Percentiles rank a stretch among this genome's conserved stretches.
Evolutionary conservation across 2,113 vertebrate species (phyloP).

Genomic region (Gadus chalcogrammus): DNA sequence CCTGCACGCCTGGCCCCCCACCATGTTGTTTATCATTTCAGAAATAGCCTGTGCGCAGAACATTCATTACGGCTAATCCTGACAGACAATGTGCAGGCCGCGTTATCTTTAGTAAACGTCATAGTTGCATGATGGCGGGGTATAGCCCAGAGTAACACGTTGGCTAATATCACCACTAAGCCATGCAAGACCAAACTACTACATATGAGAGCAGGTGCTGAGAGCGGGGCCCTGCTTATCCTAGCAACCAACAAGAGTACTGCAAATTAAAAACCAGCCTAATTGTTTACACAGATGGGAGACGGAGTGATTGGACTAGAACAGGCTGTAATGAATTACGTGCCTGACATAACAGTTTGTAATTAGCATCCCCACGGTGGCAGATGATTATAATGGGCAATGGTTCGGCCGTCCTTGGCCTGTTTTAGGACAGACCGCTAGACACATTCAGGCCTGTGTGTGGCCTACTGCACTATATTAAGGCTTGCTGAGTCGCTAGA

Average conservation of each 20-base stretch:
- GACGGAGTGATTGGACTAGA: conserved; percentile 37
- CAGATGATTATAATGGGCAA: conserved; percentile 49
- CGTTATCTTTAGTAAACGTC: conserved; percentile 12
- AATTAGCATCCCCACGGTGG: conserved; percentile 55
- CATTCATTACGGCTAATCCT: conserved; percentile 28
- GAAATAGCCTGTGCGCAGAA: not conserved
- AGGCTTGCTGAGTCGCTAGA: conserved; percentile 43
- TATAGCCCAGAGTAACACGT: not conserved
- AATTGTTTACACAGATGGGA: conserved; percentile 53
- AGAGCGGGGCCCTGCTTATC: conserved; percentile 18
- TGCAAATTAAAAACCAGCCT: conserved; percentile 16
- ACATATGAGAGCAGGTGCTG: conserved; percentile 37
- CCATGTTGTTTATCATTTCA: not conserved
- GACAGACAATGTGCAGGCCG: conserved; percentile 19
- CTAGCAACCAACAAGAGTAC: conserved; percentile 19
- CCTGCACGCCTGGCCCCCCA: not conserved
- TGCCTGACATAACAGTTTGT: conserved; percentile 41
- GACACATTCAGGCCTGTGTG: conserved; percentile 52
- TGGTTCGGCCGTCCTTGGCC: conserved; percentile 41
- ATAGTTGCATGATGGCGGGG: not conserved
- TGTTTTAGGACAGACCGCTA: conserved; percentile 24
- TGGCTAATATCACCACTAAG: conserved; percentile 18
- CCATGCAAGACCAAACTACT: conserved; percentile 21
- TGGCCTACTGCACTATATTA: conserved; percentile 51
- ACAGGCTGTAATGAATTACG: conserved; percentile 47